These are phyloP conservation scores for Phthorimaea operculella DNA, from an alignment of 1,140 invertebrate genomes.

Conservation along the genomic window DNA sequence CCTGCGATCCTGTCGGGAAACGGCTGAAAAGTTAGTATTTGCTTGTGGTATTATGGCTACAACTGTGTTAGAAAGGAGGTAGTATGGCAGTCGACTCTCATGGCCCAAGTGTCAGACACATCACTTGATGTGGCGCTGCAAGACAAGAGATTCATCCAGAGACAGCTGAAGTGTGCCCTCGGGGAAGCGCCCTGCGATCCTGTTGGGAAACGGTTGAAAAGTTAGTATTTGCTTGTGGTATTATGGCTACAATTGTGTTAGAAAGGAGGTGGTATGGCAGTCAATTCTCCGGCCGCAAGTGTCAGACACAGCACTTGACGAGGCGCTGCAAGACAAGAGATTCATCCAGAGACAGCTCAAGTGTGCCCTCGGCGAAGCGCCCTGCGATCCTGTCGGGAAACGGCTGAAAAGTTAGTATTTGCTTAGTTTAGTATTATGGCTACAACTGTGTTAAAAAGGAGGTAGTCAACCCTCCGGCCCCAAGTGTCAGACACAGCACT, in stretches of 20 bases:
- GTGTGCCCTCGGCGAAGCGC: conserved; percentile 76
- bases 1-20: conserved; percentile 77
- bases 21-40: conserved; percentile 75
- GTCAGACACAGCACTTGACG: conserved; percentile 74
- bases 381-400: conserved; percentile 77
- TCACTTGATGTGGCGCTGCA: conserved; percentile 73
- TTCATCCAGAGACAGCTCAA: conserved; percentile 77
- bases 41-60: too few species aligned
- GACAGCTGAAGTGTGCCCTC: conserved; percentile 77
- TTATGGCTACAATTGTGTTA: too few species aligned
- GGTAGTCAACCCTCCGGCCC: conserved; percentile 37
- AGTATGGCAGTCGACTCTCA: too few species aligned
- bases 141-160: conserved; percentile 75
- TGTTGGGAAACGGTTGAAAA: conserved; percentile 76
- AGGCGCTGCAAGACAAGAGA: conserved; percentile 74
- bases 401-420: conserved; percentile 77
- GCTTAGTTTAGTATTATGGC: too few species aligned
- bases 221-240: conserved; percentile 71
- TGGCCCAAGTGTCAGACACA: conserved; percentile 71
- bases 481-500: conserved; percentile 73
- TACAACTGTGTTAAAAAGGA: too few species aligned
- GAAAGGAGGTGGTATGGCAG: too few species aligned
- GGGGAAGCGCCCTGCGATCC: conserved; percentile 78
- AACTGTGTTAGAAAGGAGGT: too few species aligned
- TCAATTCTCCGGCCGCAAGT: too few species aligned